A percentile compares a stretch with the other conserved stretches of the same genome.
These are phyloP conservation scores for Paedocypris micromegethes DNA, from an alignment of 2,797 vertebrate species.

Conservation along the genomic window DNA sequence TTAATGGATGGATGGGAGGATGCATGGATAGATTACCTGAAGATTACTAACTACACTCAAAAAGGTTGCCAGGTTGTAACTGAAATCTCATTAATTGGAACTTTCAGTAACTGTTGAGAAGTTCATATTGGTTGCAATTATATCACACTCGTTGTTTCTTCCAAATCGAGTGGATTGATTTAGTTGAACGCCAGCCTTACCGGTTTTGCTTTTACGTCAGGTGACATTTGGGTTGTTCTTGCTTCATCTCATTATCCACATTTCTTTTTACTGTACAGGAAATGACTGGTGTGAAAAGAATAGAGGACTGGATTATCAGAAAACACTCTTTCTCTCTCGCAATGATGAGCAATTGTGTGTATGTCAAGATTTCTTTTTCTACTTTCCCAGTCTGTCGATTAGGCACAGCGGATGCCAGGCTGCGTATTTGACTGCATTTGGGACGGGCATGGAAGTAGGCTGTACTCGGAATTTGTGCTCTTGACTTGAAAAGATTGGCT, in stretches of 20 bases:
- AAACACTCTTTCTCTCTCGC: conserved; percentile 19
- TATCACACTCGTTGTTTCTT: neutral
- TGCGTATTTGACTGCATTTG: conserved; percentile 27
- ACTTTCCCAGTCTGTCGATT: conserved; percentile 32
- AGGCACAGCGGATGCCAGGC: conserved; percentile 24
- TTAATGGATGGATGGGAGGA: too few relatives aligned
- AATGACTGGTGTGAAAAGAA: conserved; percentile 19
- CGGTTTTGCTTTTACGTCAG: conserved; percentile 19
- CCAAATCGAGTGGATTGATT: conserved; percentile 25
- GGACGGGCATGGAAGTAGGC: conserved; percentile 29
- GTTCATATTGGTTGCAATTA: too few relatives aligned
- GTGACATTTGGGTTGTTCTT: conserved; percentile 27
- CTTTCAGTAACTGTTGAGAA: too few relatives aligned
- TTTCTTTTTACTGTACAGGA: conserved; percentile 14
- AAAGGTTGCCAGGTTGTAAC: too few relatives aligned
- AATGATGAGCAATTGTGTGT: conserved; percentile 13
- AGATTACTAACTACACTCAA: too few relatives aligned
- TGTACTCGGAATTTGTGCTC: conserved; percentile 54
- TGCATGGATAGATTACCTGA: too few relatives aligned
- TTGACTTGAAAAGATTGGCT: conserved; percentile 61
- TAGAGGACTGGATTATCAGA: conserved; percentile 33
- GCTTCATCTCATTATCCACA: conserved; percentile 40
- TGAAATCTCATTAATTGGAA: too few relatives aligned
- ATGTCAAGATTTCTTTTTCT: conserved; percentile 9
- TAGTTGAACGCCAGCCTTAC: conserved; percentile 15